A percentile compares a stretch with the other conserved stretches of the same genome.
These are phyloP conservation scores for Conistra vaccinii DNA, from an alignment of 2,888 invertebrate genomes.

Conservation along the genomic window DNA sequence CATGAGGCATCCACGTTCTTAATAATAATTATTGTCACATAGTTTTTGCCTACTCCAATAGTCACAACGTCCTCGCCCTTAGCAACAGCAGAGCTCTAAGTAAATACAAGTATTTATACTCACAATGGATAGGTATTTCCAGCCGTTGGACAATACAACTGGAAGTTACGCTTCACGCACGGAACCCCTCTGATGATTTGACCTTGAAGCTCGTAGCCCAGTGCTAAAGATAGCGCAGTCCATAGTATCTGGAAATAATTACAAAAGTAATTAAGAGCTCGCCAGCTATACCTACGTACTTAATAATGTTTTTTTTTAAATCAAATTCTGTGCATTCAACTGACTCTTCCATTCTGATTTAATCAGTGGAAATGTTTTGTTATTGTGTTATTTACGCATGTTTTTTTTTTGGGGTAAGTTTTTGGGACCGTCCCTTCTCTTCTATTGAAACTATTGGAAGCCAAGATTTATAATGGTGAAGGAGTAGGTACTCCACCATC, in stretches of 20 bases:
- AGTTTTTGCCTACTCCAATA: not conserved
- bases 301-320: slow-evolving; percentile 7
- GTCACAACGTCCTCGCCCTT: not conserved
- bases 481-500: no score
- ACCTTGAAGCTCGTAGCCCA: slow-evolving; percentile 96
- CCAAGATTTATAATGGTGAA: no score
- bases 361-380: not conserved
- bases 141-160: slow-evolving; percentile 97
- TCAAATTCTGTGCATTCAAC: slow-evolving; percentile 17
- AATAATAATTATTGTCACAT: not conserved
- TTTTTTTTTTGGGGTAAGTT: not conserved
- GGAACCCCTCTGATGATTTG: slow-evolving; percentile 97
- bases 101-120: slow-evolving; percentile 72
- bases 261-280: slow-evolving; percentile 35
- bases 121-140: slow-evolving; percentile 97
- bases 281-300: slow-evolving; percentile 2
- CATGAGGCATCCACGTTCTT: not conserved
- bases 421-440: no score
- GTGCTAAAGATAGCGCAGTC: slow-evolving; percentile 96
- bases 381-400: not conserved
- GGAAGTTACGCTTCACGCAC: slow-evolving; percentile 97
- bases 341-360: slow-evolving; percentile 5
- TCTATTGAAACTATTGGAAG: no score
- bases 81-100: slow-evolving; percentile 9
- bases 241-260: slow-evolving; percentile 93